Conservation (phyloP, 2,797 vertebrate genomes). For the Triplophysa bombifrons region DNA sequence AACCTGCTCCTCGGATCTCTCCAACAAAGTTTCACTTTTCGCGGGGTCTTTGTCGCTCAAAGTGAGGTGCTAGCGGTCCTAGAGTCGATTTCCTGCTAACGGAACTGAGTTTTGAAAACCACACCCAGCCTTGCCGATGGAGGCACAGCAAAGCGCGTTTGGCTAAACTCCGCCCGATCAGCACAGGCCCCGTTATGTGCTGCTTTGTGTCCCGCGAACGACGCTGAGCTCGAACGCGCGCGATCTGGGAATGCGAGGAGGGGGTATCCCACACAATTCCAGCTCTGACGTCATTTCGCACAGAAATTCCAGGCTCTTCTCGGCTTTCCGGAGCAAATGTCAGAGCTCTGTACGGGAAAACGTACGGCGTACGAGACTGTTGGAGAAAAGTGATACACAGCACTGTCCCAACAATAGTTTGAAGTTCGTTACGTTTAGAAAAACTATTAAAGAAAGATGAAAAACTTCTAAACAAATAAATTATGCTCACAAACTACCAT, state of each 20-base stretch:
- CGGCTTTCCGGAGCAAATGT: not conserved
- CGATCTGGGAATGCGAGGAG: conserved; percentile 19
- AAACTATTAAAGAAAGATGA: not conserved
- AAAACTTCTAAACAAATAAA: not conserved
- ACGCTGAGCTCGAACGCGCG: conserved; percentile 40
- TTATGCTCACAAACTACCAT: no score
- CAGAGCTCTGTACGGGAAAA: not conserved
- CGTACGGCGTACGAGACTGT: not conserved
- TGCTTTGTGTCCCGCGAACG: conserved; percentile 34
- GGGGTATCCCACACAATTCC: conserved; percentile 43
- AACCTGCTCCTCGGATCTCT: conserved; percentile 36
- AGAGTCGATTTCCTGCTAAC: conserved; percentile 81
- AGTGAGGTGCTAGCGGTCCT: conserved; percentile 59
- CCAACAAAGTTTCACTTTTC: conserved; percentile 25
- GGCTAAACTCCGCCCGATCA: conserved; percentile 70
- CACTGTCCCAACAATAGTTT: not conserved
- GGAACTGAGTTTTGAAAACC: conserved; percentile 79
- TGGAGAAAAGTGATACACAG: not conserved
- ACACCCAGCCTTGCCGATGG: conserved; percentile 80
- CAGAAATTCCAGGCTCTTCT: conserved; percentile 17
- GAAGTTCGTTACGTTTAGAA: not conserved
- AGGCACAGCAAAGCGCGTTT: conserved; percentile 59
- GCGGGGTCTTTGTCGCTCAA: conserved; percentile 65
- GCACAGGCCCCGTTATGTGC: conserved; percentile 57
- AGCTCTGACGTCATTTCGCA: conserved; percentile 37